Percentiles rank a stretch among this genome's conserved stretches.
Conservation (phyloP, 2,797 vertebrate genomes). For the Clarias laeviceps region DNA sequence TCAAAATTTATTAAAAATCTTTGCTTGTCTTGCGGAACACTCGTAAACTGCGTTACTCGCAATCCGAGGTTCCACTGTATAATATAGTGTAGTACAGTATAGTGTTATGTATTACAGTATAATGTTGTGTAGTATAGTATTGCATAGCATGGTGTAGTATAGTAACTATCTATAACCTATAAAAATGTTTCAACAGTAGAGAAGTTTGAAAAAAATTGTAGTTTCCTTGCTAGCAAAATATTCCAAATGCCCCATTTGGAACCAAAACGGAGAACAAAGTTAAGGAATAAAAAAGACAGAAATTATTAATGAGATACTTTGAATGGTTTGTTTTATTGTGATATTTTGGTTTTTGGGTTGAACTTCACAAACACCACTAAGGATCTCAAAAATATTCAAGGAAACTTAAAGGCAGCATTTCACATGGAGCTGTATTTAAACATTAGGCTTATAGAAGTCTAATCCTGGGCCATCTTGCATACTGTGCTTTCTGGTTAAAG, state of each 20-base stretch:
- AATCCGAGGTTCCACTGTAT: too few species aligned
- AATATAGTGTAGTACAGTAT: background rate
- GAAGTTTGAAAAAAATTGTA: background rate
- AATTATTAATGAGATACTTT: background rate
- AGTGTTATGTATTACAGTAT: too few species aligned
- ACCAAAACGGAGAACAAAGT: background rate
- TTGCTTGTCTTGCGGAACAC: too few species aligned
- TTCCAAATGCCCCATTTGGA: background rate
- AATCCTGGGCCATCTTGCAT: background rate
- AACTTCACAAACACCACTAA: background rate
- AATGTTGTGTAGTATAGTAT: too few species aligned
- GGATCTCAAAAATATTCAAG: background rate
- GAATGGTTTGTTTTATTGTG: background rate
- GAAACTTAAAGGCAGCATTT: background rate
- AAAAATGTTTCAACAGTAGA: background rate
- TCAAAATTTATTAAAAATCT: too few species aligned
- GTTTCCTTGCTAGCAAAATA: background rate
- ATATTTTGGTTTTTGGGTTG: background rate
- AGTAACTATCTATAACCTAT: background rate
- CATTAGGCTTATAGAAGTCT: background rate
- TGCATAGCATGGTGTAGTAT: too few species aligned
- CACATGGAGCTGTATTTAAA: background rate
- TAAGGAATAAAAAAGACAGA: background rate
- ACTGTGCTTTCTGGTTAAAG: conserved; percentile 32
- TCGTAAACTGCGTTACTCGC: too few species aligned